Evolutionary conservation across 2,888 invertebrate species (phyloP), one percentile per base, ranked within the genome.

Genomic region (Tinea trinotella): DNA sequence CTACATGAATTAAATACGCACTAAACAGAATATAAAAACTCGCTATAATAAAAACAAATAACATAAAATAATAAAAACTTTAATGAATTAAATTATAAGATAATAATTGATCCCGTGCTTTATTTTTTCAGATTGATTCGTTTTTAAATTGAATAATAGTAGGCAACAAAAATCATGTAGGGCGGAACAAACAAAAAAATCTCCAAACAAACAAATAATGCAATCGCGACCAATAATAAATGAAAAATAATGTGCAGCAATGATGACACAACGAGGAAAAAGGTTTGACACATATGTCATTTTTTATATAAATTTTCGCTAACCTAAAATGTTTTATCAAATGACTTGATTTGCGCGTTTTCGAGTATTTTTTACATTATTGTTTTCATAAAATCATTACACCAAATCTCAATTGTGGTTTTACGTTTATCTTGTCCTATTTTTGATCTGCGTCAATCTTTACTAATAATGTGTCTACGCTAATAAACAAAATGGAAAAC

Each of bases 311-410:
- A 82, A 36, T 82, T 82, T 83, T 85, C 83, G 83, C 82, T 85
- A 84, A 85, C 85, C 84, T 83, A 85, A 85, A 85, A 85, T 85
- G 85, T 84, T 84, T 84, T 77, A 77, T 82, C 83, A 81, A 84
- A 84, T 82, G 82, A 80, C 81, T 81, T 85, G 77, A 85, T 80
- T 78, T 72, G 77, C 70, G 66, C 76, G 69, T 77, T 82, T 84
- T 75, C 74, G 71, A 70, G 71, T 68, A 74, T 80, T 82, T 82
- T 81, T 81, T 54, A 34, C 79, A 79, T 75, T 66, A 63, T 76
- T 77, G 76, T 77, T 84, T 84, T 83, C 80, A 76, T 48, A 64
- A 80, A 78, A 80, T 75, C 74, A 73, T 71, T 70, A 62, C 74
- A 68, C 73, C 71, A 85, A 85, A 85, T 85, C 82, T 76, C 77